Evolutionary conservation across 2,888 invertebrate genomes (phyloP).

Genomic region (Synanthedon formicaeformis): DNA sequence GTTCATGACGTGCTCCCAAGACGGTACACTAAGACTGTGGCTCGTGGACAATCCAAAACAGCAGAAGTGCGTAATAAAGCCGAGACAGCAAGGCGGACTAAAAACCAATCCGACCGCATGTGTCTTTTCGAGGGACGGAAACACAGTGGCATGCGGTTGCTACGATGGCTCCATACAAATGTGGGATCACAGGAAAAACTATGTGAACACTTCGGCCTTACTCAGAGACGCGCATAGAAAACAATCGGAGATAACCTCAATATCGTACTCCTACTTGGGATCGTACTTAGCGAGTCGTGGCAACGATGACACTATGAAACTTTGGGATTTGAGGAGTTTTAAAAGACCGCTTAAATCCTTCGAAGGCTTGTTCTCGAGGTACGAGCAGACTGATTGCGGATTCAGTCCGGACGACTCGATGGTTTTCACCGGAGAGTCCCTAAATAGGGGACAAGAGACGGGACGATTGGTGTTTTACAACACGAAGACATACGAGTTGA

Average conservation of each 20-base stretch:
- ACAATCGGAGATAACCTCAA: slow-evolving; percentile 83
- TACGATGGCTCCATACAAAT: slow-evolving; percentile 95
- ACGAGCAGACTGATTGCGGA: slow-evolving; percentile 83
- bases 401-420: slow-evolving; percentile 95
- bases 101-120: slow-evolving; percentile 89
- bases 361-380: slow-evolving; percentile 81
- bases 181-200: slow-evolving; percentile 95
- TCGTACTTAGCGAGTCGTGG: slow-evolving; percentile 82
- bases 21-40: slow-evolving; percentile 95
- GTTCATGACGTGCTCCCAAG: slow-evolving; percentile 94
- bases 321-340: slow-evolving; percentile 92
- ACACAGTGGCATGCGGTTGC: slow-evolving; percentile 90
- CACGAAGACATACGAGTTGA: slow-evolving; percentile 78
- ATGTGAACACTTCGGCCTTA: slow-evolving; percentile 86
- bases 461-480: slow-evolving; percentile 86
- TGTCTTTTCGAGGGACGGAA: slow-evolving; percentile 86
- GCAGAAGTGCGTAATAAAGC: slow-evolving; percentile 88
- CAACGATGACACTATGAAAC: slow-evolving; percentile 92
- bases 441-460: slow-evolving; percentile 72
- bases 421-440: slow-evolving; percentile 88
- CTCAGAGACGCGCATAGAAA: slow-evolving; percentile 84
- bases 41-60: slow-evolving; percentile 81
- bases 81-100: slow-evolving; percentile 86
- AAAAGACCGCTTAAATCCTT: slow-evolving; percentile 81
- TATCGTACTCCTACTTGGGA: slow-evolving; percentile 91